Evolutionary conservation across 2,888 invertebrate species (phyloP).

Genomic region (Axea sp.): DNA sequence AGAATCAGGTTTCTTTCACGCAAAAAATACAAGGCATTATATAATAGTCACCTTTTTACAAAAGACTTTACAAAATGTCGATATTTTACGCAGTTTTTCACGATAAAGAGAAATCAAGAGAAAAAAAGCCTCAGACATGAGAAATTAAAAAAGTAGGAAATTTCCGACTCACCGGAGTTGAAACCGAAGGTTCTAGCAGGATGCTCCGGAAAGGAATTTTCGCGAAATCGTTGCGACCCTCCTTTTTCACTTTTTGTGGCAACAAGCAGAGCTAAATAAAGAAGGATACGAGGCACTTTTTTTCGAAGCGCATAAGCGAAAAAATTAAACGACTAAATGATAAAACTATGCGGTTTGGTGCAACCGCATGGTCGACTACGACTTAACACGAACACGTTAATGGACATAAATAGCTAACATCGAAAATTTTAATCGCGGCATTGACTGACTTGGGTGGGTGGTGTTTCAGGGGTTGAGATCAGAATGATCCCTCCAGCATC

Average conservation of each 20-base stretch:
- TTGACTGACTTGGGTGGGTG: constrained; percentile 64
- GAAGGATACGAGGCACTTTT: constrained; percentile 66
- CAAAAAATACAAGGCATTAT: constrained; percentile 21
- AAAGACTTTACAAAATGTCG: constrained; percentile 38
- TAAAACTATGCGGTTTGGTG: constrained; percentile 42
- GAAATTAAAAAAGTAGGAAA: too few relatives aligned
- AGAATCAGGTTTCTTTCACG: too few relatives aligned
- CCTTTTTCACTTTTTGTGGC: constrained; percentile 18
- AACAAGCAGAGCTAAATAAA: constrained; percentile 46
- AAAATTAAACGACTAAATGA: constrained; percentile 25
- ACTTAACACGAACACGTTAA: constrained; percentile 50
- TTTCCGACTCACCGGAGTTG: constrained; percentile 11
- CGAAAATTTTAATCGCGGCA: constrained; percentile 66
- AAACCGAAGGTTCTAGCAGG: not conserved
- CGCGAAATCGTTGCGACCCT: constrained; percentile 10
- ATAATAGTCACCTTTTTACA: constrained; percentile 10
- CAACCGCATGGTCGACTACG: constrained; percentile 46
- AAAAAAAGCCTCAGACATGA: too few relatives aligned
- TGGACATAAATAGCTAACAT: constrained; percentile 48
- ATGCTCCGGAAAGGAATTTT: not conserved
- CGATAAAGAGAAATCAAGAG: not conserved
- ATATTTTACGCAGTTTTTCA: constrained; percentile 8
- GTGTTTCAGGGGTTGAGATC: constrained; percentile 67
- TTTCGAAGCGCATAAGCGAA: constrained; percentile 60
- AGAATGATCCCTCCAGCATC: constrained; percentile 65